Evolutionary conservation across 1,140 invertebrate species (phyloP).

Genomic region (Panonychus citri): DNA sequence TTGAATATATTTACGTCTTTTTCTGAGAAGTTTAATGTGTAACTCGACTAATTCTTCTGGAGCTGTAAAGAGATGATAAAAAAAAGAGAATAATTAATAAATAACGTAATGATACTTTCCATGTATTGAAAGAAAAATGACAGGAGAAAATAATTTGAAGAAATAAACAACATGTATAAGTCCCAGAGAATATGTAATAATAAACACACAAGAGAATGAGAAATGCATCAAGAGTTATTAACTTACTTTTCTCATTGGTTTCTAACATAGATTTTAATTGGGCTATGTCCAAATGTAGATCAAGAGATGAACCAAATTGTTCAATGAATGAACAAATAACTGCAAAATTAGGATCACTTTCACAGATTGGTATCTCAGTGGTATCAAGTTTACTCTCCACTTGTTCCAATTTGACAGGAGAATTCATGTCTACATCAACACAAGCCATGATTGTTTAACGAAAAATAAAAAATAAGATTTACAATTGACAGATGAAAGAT

Average conservation of each 20-base stretch:
- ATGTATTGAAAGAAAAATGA: no score
- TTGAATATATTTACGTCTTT: conserved; percentile 50
- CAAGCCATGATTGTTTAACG: no score
- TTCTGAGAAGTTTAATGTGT: conserved; percentile 65
- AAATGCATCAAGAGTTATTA: not conserved
- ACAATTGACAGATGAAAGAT: no score
- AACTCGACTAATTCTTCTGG: conserved; percentile 42
- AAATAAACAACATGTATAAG: no score
- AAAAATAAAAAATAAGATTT: no score
- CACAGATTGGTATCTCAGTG: conserved; percentile 23
- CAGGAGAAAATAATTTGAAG: no score
- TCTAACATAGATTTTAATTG: conserved; percentile 67
- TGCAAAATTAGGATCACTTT: conserved; percentile 82
- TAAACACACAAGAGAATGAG: no score
- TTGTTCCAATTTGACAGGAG: not conserved
- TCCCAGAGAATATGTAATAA: no score
- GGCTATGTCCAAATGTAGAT: conserved; percentile 33
- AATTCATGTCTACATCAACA: no score
- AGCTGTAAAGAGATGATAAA: conserved; percentile 10
- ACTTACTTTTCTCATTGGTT: conserved; percentile 48
- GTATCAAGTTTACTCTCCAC: not conserved
- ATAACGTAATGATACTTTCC: not conserved
- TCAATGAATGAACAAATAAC: conserved; percentile 79
- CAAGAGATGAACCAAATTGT: conserved; percentile 56
- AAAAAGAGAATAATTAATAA: not conserved